A percentile compares a stretch with the other conserved stretches of the same genome.
phyloP scores from a whole-genome alignment of 2,888 invertebrate species.

The Tenodera sinensis region DNA sequence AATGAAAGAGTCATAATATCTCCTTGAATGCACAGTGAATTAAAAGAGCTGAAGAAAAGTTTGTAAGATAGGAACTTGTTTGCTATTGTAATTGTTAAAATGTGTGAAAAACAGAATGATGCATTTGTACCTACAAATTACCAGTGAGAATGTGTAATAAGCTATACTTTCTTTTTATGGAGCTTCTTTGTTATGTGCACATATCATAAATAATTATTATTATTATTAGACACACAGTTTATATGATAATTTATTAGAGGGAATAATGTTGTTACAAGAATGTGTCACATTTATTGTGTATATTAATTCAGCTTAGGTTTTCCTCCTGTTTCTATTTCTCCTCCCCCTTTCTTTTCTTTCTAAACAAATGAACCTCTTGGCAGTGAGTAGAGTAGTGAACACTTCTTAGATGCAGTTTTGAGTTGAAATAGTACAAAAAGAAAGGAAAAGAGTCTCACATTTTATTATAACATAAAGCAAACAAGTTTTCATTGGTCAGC shows the following conservation, averaged over 20 bases:
- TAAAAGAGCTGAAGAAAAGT: neutral
- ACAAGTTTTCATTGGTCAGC: neutral
- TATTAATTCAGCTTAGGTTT: neutral
- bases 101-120: slow-evolving; percentile 1
- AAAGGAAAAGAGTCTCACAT: neutral
- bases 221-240: neutral
- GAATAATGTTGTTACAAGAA: neutral
- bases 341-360: neutral
- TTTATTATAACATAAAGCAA: neutral
- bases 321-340: neutral
- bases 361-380: neutral
- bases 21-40: slow-evolving; percentile 12
- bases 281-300: neutral
- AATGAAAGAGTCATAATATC: neutral
- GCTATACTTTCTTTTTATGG: neutral
- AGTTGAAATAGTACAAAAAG: neutral
- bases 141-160: neutral
- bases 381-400: neutral
- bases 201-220: slow-evolving; percentile 13
- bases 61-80: neutral
- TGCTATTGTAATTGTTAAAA: slow-evolving; percentile 1
- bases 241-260: slow-evolving; percentile 2
- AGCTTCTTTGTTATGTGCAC: slow-evolving; percentile 21
- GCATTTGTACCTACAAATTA: neutral
- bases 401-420: neutral